These are phyloP conservation scores for Hemicordylus capensis DNA, from an alignment of 2,113 vertebrate species.

Conservation along the genomic window DNA sequence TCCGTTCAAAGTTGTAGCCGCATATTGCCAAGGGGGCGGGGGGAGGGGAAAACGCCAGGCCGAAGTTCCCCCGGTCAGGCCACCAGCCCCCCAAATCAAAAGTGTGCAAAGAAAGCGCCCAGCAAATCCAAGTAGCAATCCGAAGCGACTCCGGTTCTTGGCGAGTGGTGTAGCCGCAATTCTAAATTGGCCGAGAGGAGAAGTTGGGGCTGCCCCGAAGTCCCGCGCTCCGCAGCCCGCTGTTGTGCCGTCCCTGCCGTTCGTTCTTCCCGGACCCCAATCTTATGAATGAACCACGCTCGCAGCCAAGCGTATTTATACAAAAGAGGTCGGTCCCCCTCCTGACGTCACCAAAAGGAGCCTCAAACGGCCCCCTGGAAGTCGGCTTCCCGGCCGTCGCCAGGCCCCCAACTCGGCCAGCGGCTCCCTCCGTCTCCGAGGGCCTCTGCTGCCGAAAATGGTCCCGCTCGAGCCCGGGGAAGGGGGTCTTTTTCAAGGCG, in stretches of 20 bases:
- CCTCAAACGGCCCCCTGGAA: constrained; percentile 6
- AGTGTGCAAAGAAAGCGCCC: background rate
- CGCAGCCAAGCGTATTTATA: constrained; percentile 71
- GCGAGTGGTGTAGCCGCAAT: background rate
- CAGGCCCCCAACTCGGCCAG: constrained; percentile 4
- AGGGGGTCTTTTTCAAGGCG: background rate
- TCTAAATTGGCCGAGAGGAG: background rate
- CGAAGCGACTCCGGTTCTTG: constrained; percentile 25
- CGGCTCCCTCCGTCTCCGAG: background rate
- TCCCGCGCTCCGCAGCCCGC: background rate
- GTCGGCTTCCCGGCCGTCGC: background rate
- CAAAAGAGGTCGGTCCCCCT: constrained; percentile 50
- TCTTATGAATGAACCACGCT: constrained; percentile 90
- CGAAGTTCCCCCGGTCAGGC: background rate
- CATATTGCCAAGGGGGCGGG: background rate
- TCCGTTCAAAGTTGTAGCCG: background rate
- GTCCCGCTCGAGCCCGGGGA: too few relatives aligned
- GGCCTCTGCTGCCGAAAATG: fast-evolving
- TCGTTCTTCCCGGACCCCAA: constrained; percentile 67
- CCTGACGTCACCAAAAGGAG: constrained; percentile 66
- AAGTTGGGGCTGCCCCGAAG: constrained; percentile 30
- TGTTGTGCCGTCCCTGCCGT: constrained; percentile 21
- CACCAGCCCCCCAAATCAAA: background rate
- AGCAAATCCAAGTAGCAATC: background rate
- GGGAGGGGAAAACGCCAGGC: background rate